Percentiles rank a stretch among this genome's conserved stretches.
Conservation (phyloP, 2,113 vertebrate species). For the Piaya cayana region DNA sequence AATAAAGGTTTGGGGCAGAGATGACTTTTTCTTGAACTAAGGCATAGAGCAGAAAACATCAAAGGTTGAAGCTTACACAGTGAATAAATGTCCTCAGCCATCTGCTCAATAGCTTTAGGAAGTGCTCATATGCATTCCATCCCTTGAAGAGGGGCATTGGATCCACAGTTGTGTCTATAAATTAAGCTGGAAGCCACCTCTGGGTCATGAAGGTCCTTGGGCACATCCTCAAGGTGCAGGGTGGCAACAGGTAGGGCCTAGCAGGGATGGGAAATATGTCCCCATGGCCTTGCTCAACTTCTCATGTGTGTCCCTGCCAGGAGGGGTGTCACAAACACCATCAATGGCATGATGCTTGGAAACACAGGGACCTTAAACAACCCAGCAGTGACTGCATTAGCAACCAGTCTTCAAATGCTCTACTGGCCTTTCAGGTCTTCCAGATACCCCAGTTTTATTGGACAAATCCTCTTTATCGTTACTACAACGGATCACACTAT, state of each 20-base stretch:
- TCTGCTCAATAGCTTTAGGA: neutral
- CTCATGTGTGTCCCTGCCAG: fast-evolving
- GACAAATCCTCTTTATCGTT: neutral
- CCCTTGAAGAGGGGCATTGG: neutral
- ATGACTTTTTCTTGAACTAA: neutral
- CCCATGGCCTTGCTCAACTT: neutral
- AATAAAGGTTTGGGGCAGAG: neutral
- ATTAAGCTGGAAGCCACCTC: neutral
- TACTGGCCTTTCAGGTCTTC: neutral
- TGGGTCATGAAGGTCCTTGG: neutral
- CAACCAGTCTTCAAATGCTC: neutral
- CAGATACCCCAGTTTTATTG: neutral
- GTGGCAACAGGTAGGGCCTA: neutral
- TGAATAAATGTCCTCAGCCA: neutral
- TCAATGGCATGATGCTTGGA: neutral
- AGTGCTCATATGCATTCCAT: fast-evolving
- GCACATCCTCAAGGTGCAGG: neutral
- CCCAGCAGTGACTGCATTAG: too few relatives aligned
- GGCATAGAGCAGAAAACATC: neutral
- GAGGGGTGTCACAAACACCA: neutral
- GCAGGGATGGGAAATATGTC: neutral
- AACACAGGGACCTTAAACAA: fast-evolving
- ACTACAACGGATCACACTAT: neutral
- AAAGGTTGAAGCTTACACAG: neutral
- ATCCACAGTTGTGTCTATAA: neutral